These are phyloP conservation scores for Mercenaria mercenaria DNA, from an alignment of 1,140 invertebrate species.

Conservation along the genomic window DNA sequence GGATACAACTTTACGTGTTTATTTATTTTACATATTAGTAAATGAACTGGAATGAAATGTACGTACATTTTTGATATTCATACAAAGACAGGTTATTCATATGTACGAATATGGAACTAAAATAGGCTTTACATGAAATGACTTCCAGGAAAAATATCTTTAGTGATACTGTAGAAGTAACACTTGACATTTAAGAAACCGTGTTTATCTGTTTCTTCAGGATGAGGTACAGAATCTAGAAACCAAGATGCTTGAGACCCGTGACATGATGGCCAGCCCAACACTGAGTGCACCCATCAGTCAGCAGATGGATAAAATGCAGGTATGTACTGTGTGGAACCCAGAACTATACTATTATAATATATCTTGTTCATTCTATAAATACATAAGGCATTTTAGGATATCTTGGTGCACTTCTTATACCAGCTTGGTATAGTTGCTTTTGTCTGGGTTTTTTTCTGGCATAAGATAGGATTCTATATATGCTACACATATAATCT, in stretches of 20 bases:
- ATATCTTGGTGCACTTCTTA: not conserved
- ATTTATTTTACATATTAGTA: too few species aligned
- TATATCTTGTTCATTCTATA: not conserved
- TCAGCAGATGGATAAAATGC: constrained; percentile 74
- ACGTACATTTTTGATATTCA: too few species aligned
- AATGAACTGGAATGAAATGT: too few species aligned
- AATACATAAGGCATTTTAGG: not conserved
- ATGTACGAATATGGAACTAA: too few species aligned
- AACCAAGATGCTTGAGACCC: constrained; percentile 72
- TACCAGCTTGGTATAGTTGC: not conserved
- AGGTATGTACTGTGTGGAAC: constrained; percentile 63
- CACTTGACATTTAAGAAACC: too few species aligned
- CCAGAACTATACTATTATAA: not conserved
- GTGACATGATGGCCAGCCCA: constrained; percentile 69
- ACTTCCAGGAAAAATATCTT: too few species aligned
- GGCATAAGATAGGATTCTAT: not conserved
- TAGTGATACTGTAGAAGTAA: too few species aligned
- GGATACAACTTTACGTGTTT: too few species aligned
- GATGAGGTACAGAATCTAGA: constrained; percentile 74
- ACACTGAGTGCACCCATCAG: constrained; percentile 68
- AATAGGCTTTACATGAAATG: too few species aligned
- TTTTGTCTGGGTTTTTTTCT: not conserved
- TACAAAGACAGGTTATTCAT: too few species aligned
- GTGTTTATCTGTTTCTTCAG: constrained; percentile 61
- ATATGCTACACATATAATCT: too few species aligned